Evolutionary conservation across 2,113 vertebrate genomes (phyloP).

Genomic region (Chloropsis cyanopogon): DNA sequence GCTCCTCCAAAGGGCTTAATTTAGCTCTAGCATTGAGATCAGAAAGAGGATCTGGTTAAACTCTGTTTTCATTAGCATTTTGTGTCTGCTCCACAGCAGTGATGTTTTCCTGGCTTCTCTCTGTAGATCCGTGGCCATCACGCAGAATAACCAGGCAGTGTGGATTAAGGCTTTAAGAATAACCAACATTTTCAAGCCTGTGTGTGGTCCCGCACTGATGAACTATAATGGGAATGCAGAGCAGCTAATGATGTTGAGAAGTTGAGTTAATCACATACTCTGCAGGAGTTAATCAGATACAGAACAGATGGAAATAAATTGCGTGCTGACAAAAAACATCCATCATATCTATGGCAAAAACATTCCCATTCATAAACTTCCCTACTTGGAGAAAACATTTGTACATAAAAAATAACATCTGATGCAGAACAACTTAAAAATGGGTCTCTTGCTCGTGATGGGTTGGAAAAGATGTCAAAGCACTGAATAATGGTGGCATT

Average conservation of each 20-base stretch:
- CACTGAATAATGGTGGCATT: not conserved
- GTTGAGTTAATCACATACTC: constrained; percentile 21
- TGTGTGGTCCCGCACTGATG: constrained; percentile 33
- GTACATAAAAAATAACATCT: not conserved
- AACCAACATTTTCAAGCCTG: not conserved
- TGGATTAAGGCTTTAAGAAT: not conserved
- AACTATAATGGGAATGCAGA: constrained; percentile 24
- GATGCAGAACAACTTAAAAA: not conserved
- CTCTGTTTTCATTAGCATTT: not conserved
- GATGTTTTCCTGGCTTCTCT: not conserved
- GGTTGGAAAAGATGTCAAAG: not conserved
- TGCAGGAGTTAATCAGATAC: constrained; percentile 33
- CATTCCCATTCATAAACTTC: constrained; percentile 45
- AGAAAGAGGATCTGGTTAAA: not conserved
- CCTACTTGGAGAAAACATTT: constrained; percentile 28
- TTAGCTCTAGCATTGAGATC: not conserved
- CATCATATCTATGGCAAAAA: constrained; percentile 5
- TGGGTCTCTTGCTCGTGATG: not conserved
- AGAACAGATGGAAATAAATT: constrained; percentile 53
- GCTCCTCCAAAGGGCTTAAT: not conserved
- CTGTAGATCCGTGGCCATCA: not conserved
- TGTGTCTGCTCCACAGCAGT: not conserved
- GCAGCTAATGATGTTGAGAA: constrained; percentile 34
- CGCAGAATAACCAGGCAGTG: not conserved
- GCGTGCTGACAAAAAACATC: not conserved